A percentile compares a stretch with the other conserved stretches of the same genome.
Evolutionary conservation across 64 coral and sea anemone species (phyloP).

Genomic region (Pocillopora verrucosa): DNA sequence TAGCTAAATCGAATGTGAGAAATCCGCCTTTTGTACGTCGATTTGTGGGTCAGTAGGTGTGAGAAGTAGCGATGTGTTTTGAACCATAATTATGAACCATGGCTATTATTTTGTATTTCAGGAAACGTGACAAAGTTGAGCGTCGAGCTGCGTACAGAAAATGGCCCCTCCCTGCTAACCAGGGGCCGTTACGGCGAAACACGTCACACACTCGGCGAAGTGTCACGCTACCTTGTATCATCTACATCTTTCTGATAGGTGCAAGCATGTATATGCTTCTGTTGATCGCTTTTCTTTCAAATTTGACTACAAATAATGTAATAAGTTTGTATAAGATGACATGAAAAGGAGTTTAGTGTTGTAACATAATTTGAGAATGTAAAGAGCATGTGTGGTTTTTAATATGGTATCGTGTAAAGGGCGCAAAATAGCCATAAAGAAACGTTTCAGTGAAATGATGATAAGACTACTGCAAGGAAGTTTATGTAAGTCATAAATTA

Average conservation of each 20-base stretch:
- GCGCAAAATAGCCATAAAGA: too few species aligned
- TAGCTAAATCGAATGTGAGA: too few species aligned
- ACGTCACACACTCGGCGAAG: background rate
- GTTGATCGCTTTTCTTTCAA: background rate
- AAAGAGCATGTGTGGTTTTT: too few species aligned
- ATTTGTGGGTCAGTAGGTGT: too few species aligned
- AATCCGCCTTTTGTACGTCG: too few species aligned
- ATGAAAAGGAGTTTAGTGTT: too few species aligned
- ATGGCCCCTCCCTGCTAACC: conserved; percentile 42
- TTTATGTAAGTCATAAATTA: too few species aligned
- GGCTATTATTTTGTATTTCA: background rate
- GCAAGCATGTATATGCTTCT: conserved; percentile 13
- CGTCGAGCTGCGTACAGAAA: conserved; percentile 38
- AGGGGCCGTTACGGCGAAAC: background rate
- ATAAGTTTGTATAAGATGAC: background rate
- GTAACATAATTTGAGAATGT: too few species aligned
- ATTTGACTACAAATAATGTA: background rate
- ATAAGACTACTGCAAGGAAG: too few species aligned
- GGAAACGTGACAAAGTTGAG: conserved; percentile 45
- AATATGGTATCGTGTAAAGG: too few species aligned
- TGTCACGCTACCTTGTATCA: background rate
- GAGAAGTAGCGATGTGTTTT: too few species aligned
- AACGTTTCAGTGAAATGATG: too few species aligned
- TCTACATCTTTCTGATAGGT: background rate
- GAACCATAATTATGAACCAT: background rate